Evolutionary conservation across 2,113 vertebrate species (phyloP).

Genomic region (Rhinogobius similis): DNA sequence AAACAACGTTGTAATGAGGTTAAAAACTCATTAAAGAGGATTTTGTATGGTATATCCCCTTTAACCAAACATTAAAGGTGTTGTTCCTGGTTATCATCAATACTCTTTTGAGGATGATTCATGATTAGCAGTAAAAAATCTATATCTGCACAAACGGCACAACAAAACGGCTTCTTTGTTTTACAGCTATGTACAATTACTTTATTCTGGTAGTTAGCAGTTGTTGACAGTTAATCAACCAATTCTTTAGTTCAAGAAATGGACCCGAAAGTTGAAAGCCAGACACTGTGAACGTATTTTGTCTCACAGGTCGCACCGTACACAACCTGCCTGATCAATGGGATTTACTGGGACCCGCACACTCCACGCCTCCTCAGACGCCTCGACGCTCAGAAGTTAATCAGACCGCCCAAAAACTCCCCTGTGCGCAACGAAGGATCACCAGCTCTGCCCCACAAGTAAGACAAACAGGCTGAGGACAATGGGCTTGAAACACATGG

Average conservation of each 20-base stretch:
- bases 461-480: conserved; percentile 40
- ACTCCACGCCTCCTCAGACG: conserved; percentile 88
- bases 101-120: no score
- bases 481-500: not conserved
- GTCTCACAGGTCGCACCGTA: conserved; percentile 89
- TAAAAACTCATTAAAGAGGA: no score
- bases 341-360: conserved; percentile 96
- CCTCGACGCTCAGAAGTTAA: conserved; percentile 85
- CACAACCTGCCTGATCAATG: conserved; percentile 94
- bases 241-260: not conserved
- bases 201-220: not conserved
- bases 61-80: no score
- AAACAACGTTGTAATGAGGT: no score
- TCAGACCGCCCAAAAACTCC: conserved; percentile 75
- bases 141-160: no score
- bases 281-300: not conserved
- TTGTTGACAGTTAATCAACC: not conserved
- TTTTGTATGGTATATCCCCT: no score
- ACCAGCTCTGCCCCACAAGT: conserved; percentile 90
- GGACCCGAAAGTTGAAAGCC: no score
- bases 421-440: conserved; percentile 74
- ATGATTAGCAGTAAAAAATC: no score
- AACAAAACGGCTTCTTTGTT: no score
- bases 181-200: no score
- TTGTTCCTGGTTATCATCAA: no score